Conservation (phyloP, 2,113 vertebrate species). For the Muntiacus reevesi region DNA sequence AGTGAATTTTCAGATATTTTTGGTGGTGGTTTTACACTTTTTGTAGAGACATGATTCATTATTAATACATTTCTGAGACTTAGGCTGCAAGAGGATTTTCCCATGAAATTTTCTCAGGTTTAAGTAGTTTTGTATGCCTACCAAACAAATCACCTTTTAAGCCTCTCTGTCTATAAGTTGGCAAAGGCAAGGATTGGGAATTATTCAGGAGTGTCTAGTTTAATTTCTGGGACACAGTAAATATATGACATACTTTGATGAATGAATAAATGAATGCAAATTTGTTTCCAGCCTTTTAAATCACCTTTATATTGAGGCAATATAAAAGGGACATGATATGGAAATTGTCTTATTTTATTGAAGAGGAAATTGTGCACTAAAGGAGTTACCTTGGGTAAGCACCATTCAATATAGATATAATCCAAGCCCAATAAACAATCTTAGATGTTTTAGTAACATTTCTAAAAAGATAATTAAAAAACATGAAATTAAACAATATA, state of each 20-base stretch:
- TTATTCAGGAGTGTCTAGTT: neutral
- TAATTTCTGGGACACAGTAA: neutral
- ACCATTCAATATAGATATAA: neutral
- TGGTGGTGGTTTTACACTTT: neutral
- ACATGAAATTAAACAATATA: neutral
- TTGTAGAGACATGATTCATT: neutral
- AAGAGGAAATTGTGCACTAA: neutral
- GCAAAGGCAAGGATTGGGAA: neutral
- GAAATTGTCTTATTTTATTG: neutral
- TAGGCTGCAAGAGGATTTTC: neutral
- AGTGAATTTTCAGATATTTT: constrained; percentile 16
- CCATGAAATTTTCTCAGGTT: neutral
- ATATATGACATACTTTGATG: neutral
- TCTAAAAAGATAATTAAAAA: neutral
- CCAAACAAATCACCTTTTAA: neutral
- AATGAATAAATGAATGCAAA: neutral
- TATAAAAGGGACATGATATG: neutral
- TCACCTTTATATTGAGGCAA: neutral
- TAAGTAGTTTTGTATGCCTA: neutral
- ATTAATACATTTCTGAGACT: neutral
- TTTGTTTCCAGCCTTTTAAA: neutral
- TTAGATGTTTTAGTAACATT: neutral
- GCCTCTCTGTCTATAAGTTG: neutral
- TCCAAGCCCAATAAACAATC: neutral
- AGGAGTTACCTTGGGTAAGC: neutral